phyloP scores from a whole-genome alignment of 1,140 invertebrate species.

The Macrostomum lignano region DNA sequence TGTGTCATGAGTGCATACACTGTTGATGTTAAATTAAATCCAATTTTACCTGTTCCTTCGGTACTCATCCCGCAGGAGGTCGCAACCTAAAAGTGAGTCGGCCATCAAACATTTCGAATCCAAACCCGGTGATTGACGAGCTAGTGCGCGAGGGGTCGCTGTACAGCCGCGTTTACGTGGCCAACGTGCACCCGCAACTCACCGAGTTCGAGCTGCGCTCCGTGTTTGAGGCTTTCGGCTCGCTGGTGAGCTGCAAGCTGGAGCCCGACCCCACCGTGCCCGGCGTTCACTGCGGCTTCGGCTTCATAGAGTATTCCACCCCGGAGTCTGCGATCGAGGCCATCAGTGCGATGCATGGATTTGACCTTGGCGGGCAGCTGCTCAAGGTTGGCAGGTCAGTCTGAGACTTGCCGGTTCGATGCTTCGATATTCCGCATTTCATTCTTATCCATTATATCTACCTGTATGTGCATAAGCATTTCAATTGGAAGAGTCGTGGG shows the following conservation, averaged over 20 bases:
- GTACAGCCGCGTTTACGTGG: slow-evolving; percentile 85
- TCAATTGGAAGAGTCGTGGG: too few species aligned
- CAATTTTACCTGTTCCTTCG: too few species aligned
- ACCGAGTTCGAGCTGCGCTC: slow-evolving; percentile 87
- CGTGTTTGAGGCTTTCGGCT: slow-evolving; percentile 95
- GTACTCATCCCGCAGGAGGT: slow-evolving; percentile 1
- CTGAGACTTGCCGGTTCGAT: too few species aligned
- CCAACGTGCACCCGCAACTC: slow-evolving; percentile 82
- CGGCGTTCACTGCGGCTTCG: slow-evolving; percentile 42
- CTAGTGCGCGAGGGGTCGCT: slow-evolving; percentile 88
- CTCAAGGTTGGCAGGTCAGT: slow-evolving; percentile 72
- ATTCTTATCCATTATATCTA: too few species aligned
- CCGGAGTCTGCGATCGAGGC: slow-evolving; percentile 70
- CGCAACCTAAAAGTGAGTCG: slow-evolving; percentile 49
- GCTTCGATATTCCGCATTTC: too few species aligned
- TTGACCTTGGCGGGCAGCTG: slow-evolving; percentile 86
- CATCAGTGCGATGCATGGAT: slow-evolving; percentile 91
- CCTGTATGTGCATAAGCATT: too few species aligned
- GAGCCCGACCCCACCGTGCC: not conserved
- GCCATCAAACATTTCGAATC: slow-evolving; percentile 95
- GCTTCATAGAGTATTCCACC: slow-evolving; percentile 88
- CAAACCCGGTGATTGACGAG: slow-evolving; percentile 90
- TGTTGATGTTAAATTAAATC: too few species aligned
- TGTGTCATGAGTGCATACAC: too few species aligned
- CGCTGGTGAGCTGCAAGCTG: slow-evolving; percentile 35